A percentile compares a stretch with the other conserved stretches of the same genome.
Evolutionary conservation across 1,140 invertebrate genomes (phyloP).

Genomic region (Trichogramma pretiosum): DNA sequence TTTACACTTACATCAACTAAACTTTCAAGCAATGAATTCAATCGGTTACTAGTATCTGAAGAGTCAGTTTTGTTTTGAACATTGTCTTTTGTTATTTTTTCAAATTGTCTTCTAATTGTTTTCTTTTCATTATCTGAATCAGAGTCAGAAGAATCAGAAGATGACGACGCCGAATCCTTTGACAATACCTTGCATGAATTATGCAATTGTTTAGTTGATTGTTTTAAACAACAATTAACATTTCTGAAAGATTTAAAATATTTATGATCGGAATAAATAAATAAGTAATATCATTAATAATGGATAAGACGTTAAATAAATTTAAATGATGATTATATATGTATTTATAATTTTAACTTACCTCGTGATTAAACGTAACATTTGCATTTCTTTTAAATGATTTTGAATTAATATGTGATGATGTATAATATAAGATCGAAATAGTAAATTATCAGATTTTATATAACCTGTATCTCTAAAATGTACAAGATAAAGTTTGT

Average conservation of each 20-base stretch:
- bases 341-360: constrained; percentile 14
- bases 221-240: constrained; percentile 13
- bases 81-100: constrained; percentile 2
- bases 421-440: neutral
- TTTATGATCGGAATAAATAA: constrained; percentile 1
- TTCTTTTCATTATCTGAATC: constrained; percentile 26
- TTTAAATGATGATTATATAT: neutral
- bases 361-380: constrained; percentile 20
- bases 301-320: constrained; percentile 4
- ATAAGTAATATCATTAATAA: constrained; percentile 2
- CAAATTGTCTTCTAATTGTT: neutral
- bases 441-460: neutral
- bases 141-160: constrained; percentile 28
- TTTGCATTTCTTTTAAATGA: too few relatives aligned
- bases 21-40: neutral
- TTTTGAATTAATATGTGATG: too few relatives aligned
- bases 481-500: too few relatives aligned
- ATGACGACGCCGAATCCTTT: constrained; percentile 20
- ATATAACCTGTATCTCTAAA: too few relatives aligned
- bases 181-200: constrained; percentile 20
- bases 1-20: neutral
- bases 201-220: constrained; percentile 18
- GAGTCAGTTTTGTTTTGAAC: neutral
- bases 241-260: constrained; percentile 18
- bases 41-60: neutral